Percentiles rank a stretch among this genome's conserved stretches.
Evolutionary conservation across 37 sponge, comb jelly and placozoan genomes (phyloP).

Genomic region (Agelas oroides): DNA sequence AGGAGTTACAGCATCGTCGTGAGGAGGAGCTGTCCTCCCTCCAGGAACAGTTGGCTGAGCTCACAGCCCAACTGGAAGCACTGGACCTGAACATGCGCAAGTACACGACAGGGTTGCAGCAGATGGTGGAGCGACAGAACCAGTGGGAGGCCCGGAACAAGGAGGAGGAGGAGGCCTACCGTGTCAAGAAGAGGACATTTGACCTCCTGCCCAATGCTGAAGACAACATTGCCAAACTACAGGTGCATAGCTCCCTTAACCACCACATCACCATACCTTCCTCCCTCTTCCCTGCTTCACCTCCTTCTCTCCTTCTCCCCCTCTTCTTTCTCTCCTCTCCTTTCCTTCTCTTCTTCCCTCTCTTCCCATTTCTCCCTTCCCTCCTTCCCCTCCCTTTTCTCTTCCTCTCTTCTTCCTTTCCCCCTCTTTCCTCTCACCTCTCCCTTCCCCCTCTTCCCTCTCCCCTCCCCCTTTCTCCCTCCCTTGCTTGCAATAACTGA

Average conservation of each 20-base stretch:
- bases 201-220: conserved; percentile 92
- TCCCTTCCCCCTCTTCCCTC: too few species aligned
- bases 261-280: neutral
- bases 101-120: conserved; percentile 51
- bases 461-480: too few species aligned
- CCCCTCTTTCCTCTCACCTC: neutral
- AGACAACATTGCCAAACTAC: conserved; percentile 79
- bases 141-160: conserved; percentile 58
- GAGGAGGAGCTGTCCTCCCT: conserved; percentile 79
- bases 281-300: neutral
- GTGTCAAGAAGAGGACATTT: conserved; percentile 78
- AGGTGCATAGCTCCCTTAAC: conserved; percentile 20
- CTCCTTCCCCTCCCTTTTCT: too few species aligned
- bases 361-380: neutral
- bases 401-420: neutral
- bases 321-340: too few species aligned
- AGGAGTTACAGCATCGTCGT: conserved; percentile 80
- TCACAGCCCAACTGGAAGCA: conserved; percentile 70
- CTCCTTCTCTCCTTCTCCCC: too few species aligned
- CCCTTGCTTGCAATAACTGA: too few species aligned
- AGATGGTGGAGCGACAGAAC: conserved; percentile 53
- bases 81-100: conserved; percentile 88
- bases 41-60: conserved; percentile 68
- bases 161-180: conserved; percentile 81
- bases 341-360: too few species aligned